These are phyloP conservation scores for Tipula lateralis DNA, from an alignment of 2,888 invertebrate genomes.

Conservation along the genomic window DNA sequence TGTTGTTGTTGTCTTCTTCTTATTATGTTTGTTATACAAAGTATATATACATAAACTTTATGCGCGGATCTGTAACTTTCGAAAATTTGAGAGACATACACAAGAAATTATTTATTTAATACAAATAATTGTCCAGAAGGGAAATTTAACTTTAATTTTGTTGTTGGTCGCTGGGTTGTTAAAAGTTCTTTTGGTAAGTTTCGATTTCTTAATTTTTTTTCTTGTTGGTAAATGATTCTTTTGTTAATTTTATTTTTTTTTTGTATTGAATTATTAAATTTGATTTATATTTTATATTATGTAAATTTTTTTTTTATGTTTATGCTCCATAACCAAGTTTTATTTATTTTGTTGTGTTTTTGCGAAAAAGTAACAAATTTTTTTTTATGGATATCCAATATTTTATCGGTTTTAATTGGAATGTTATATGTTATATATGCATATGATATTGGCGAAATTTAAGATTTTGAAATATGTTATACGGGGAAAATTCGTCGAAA, in stretches of 20 bases:
- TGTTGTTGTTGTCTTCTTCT: neutral
- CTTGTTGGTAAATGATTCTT: neutral
- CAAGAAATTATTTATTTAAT: neutral
- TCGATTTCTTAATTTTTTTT: neutral
- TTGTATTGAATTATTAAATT: slow-evolving; percentile 19
- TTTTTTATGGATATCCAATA: neutral
- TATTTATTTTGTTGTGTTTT: no score
- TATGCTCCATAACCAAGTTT: neutral
- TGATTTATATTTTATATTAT: slow-evolving; percentile 19
- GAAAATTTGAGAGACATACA: neutral
- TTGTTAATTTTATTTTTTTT: neutral
- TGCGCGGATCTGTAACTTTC: neutral
- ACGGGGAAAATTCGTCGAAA: neutral
- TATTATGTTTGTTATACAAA: neutral
- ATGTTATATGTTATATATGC: neutral
- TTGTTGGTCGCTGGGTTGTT: neutral
- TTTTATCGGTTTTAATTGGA: slow-evolving; percentile 4
- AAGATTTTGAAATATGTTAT: neutral
- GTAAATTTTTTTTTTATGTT: neutral
- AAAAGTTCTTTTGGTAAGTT: slow-evolving; percentile 15
- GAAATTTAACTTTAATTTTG: neutral
- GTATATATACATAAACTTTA: neutral
- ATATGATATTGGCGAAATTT: neutral
- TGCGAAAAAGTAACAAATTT: neutral
- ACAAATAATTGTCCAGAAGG: slow-evolving; percentile 24